phyloP scores from a whole-genome alignment of 1,140 invertebrate genomes.

The Drepana arcuata region DNA sequence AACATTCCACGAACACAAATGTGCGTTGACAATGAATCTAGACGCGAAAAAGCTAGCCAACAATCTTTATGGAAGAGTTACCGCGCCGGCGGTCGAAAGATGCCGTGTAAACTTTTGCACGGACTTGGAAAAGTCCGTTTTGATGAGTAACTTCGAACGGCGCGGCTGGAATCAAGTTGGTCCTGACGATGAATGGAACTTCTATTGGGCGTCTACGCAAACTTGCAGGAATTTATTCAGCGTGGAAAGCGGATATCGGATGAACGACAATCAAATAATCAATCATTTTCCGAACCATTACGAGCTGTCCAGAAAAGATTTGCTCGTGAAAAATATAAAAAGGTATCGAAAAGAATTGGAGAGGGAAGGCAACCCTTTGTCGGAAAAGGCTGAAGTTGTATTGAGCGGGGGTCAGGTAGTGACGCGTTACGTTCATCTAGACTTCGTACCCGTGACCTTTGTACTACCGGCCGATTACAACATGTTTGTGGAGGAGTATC shows the following conservation, averaged over 20 bases:
- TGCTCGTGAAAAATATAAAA: slow-evolving; percentile 97
- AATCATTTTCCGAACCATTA: slow-evolving; percentile 97
- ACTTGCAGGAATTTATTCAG: slow-evolving; percentile 93
- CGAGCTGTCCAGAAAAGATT: slow-evolving; percentile 93
- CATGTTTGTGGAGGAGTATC: slow-evolving; percentile 96
- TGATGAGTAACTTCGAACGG: slow-evolving; percentile 94
- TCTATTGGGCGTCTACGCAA: slow-evolving; percentile 95
- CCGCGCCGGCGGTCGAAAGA: slow-evolving; percentile 42
- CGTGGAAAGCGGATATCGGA: slow-evolving; percentile 91
- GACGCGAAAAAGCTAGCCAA: slow-evolving; percentile 36
- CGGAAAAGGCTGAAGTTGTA: slow-evolving; percentile 76
- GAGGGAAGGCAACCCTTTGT: slow-evolving; percentile 79
- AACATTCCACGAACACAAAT: slow-evolving; percentile 9
- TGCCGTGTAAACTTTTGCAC: slow-evolving; percentile 87
- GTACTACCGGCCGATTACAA: slow-evolving; percentile 96
- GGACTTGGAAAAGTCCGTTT: slow-evolving; percentile 95
- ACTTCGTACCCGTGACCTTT: slow-evolving; percentile 95
- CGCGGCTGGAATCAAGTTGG: slow-evolving; percentile 92
- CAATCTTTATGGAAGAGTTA: slow-evolving; percentile 39
- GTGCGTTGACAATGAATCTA: slow-evolving; percentile 28
- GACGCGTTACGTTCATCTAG: slow-evolving; percentile 85
- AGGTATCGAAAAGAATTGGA: slow-evolving; percentile 92
- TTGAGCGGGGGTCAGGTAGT: slow-evolving; percentile 77
- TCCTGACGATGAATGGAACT: slow-evolving; percentile 96
- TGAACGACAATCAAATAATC: slow-evolving; percentile 92